Evolutionary conservation across 1,140 invertebrate species (phyloP), one percentile per base, ranked within the genome.

Genomic region (Aphelinus certus): DNA sequence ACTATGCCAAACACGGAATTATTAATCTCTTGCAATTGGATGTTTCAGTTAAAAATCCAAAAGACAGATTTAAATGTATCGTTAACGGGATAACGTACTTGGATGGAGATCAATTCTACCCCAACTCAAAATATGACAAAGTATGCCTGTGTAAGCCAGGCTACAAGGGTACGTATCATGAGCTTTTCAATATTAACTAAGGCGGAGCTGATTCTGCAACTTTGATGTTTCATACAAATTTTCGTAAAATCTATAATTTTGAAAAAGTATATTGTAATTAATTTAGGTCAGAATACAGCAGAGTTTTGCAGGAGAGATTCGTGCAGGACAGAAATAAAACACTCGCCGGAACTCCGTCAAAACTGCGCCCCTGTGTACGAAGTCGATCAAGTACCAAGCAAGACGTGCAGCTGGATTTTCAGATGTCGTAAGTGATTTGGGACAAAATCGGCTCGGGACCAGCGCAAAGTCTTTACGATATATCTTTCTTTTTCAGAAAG

Each of bases 391-490:
- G 10, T 71, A 1, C 81, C 80, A 2, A 66, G 65, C 9, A 79
- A 62, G 0, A 53, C 45, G 46, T 86, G 84, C 58, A 79, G 4
- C 45, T 10, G 75, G 0, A 7, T 3, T 3, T 72, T 43, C 6
- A 79, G 80, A 84, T 86, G 84, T 51, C 81, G 84, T 86, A 68
- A 84, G 84, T 83, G 4, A 46, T n/a, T 57, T 10, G 7, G 45
- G 26, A 10, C 7, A 70, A 26, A 26, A 26, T 26, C 26, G 26
- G 26, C 26, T 26, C 26, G 5, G 58, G 42, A 9, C 4, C 58
- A n/a, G 4, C 26, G 26, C 26, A 26, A 26, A 26, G 4, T 60
- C 58, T 26, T 26, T 26, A 4, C 26, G 4, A 4, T 4, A 7
- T 7, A 60, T 4, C 4, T n/a, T 60, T n/a, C 26, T 26, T 78